Conservation (phyloP, 2,113 vertebrate genomes). For the Petaurus breviceps region DNA sequence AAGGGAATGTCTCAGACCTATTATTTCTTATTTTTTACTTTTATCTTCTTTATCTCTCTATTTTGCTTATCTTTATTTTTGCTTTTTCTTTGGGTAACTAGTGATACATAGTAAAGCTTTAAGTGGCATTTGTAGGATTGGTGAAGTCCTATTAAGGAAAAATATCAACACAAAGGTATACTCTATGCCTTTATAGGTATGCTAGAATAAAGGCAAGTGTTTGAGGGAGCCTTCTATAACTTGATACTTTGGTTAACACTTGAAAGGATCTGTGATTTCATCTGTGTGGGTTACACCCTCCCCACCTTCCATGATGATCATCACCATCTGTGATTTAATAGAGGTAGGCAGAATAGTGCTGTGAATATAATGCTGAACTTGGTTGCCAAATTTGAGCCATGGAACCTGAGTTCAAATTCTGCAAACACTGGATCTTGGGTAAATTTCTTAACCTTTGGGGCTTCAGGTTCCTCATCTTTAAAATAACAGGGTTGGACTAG, state of each 20-base stretch:
- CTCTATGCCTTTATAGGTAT: slow-evolving; percentile 6
- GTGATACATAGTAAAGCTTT: background rate
- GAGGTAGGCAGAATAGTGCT: background rate
- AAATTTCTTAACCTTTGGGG: background rate
- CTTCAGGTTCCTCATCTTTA: background rate
- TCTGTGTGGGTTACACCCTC: background rate
- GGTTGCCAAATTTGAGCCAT: background rate
- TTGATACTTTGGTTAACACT: background rate
- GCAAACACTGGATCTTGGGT: background rate
- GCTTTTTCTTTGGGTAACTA: background rate
- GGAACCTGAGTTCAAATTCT: background rate
- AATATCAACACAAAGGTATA: background rate
- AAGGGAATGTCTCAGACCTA: background rate
- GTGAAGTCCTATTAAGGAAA: background rate
- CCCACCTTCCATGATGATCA: background rate
- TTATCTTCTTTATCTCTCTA: background rate
- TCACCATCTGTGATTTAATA: background rate
- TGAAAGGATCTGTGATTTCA: background rate
- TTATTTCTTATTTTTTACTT: background rate
- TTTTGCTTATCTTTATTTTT: background rate
- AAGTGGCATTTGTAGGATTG: background rate
- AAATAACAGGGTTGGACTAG: background rate
- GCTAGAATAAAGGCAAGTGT: background rate
- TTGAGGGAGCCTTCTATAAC: slow-evolving; percentile 41
- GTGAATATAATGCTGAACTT: background rate